Conservation (phyloP, 2,113 vertebrate genomes). For the Fukomys damarensis region DNA sequence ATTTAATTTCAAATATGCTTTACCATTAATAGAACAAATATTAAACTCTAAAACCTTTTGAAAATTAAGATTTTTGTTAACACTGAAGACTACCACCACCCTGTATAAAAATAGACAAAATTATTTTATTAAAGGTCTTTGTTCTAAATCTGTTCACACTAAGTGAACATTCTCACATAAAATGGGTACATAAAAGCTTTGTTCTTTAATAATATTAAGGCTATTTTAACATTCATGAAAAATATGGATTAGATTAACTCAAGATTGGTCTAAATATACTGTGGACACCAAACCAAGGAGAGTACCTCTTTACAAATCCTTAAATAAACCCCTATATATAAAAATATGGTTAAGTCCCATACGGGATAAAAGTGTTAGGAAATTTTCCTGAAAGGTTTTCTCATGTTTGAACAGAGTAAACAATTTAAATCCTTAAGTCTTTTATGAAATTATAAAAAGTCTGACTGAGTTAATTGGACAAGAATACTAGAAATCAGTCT, state of each 20-base stretch:
- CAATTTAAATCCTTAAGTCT: neutral
- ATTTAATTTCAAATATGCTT: slow-evolving; percentile 62
- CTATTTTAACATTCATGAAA: slow-evolving; percentile 7
- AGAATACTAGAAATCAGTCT: neutral
- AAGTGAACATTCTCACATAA: slow-evolving; percentile 11
- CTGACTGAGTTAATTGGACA: neutral
- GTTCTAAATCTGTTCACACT: slow-evolving; percentile 14
- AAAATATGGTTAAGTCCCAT: slow-evolving; percentile 1
- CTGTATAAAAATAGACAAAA: neutral
- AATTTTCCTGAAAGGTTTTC: neutral
- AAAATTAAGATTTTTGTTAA: slow-evolving; percentile 2
- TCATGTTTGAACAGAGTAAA: slow-evolving; percentile 10
- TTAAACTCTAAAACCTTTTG: neutral
- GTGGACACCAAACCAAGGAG: neutral
- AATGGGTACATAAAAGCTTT: slow-evolving; percentile 12
- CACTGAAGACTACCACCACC: neutral
- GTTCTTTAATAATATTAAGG: slow-evolving; percentile 56
- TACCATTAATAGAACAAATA: neutral
- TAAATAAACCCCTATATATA: neutral
- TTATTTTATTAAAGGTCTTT: slow-evolving; percentile 4
- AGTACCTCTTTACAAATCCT: slow-evolving; percentile 7
- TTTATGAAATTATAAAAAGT: slow-evolving; percentile 19
- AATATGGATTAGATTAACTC: neutral
- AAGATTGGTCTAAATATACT: slow-evolving; percentile 14
- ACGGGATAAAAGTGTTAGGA: neutral